Conservation (phyloP, 2,113 vertebrate genomes). For the Cryptoleucopteryx plumbea region DNA sequence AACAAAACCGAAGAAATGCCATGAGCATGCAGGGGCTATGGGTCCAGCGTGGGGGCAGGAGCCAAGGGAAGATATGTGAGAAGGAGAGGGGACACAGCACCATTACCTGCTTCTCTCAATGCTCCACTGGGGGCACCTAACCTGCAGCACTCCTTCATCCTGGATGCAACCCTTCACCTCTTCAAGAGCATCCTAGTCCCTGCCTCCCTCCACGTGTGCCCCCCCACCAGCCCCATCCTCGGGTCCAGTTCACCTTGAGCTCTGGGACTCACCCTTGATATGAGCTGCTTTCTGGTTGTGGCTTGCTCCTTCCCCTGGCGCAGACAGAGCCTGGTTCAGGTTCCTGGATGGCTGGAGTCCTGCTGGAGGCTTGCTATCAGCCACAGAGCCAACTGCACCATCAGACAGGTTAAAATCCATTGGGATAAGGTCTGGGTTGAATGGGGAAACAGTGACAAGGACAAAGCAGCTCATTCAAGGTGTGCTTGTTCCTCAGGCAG, state of each 20-base stretch:
- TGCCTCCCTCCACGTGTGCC: not conserved
- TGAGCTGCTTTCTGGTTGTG: not conserved
- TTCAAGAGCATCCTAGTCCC: not conserved
- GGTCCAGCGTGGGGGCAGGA: not conserved
- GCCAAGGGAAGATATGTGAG: not conserved
- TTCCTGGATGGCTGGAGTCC: not conserved
- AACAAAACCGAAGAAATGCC: not conserved
- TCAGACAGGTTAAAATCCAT: not conserved
- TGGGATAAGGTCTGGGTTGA: not conserved
- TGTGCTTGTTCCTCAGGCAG: not conserved
- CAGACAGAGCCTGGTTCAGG: not conserved
- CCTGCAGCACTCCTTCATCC: not conserved
- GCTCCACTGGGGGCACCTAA: not conserved
- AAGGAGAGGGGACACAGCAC: not conserved
- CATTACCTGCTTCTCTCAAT: not conserved
- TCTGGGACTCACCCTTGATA: not conserved
- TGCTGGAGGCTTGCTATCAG: not conserved
- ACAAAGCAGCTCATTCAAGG: not conserved
- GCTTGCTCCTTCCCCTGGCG: not conserved
- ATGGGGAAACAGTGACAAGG: not conserved
- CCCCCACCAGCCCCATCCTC: not conserved
- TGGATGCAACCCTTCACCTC: not conserved
- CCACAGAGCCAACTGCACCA: not conserved
- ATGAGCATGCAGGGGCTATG: not conserved
- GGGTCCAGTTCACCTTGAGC: not conserved